Percentiles rank a stretch among this genome's conserved stretches.
Conservation (phyloP, 2,888 invertebrate genomes). For the Eristalis tenax region DNA sequence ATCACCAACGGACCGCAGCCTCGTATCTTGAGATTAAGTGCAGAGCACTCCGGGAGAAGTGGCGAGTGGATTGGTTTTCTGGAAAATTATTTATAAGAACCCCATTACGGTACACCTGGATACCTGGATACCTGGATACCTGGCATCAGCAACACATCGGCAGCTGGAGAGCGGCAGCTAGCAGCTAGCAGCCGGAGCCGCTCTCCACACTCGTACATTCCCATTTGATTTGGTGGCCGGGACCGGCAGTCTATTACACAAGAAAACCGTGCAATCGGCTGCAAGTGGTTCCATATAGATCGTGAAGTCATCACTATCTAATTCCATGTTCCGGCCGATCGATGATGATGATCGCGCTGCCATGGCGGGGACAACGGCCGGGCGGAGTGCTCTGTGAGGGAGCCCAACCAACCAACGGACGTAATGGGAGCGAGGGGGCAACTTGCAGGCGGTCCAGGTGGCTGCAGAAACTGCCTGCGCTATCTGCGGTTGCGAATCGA, state of each 20-base stretch:
- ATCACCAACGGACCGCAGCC: neutral
- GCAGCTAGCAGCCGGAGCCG: neutral
- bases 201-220: conserved; percentile 40
- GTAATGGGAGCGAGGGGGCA: neutral
- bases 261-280: conserved; percentile 69
- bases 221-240: conserved; percentile 70
- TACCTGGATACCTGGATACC: neutral
- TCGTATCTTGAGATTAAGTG: conserved; percentile 60
- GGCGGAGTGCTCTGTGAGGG: too few species aligned
- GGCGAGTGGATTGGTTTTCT: conserved; percentile 71
- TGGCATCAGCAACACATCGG: neutral
- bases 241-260: conserved; percentile 48
- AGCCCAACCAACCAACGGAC: neutral
- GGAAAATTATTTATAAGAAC: conserved; percentile 71
- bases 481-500: neutral
- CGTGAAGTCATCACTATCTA: conserved; percentile 71
- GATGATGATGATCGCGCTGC: neutral
- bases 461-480: neutral
- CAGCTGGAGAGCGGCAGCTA: neutral
- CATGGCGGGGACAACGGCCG: neutral
- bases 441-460: neutral
- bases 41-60: conserved; percentile 56
- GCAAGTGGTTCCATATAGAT: conserved; percentile 68
- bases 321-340: conserved; percentile 38
- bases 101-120: conserved; percentile 70